Evolutionary conservation across 2,888 invertebrate genomes (phyloP).

Genomic region (Plebejus anna): DNA sequence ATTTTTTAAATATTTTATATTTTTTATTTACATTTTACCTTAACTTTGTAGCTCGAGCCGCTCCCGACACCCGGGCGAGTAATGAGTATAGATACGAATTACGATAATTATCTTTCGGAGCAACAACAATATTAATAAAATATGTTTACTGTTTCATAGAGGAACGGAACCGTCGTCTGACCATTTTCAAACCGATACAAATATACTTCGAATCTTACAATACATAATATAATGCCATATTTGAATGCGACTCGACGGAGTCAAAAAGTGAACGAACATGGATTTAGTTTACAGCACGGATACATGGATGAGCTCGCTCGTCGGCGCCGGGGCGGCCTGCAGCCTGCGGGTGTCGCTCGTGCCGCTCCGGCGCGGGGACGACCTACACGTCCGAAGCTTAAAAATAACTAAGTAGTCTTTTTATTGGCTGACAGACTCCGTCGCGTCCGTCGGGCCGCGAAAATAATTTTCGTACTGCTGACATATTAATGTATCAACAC

Average conservation of each 20-base stretch:
- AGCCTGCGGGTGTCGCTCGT: slow-evolving; percentile 43
- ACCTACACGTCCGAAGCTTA: slow-evolving; percentile 67
- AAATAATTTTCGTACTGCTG: slow-evolving; percentile 74
- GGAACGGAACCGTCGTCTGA: slow-evolving; percentile 46
- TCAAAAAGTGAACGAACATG: slow-evolving; percentile 9
- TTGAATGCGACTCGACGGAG: slow-evolving; percentile 26
- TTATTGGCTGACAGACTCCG: slow-evolving; percentile 66
- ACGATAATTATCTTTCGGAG: slow-evolving; percentile 48
- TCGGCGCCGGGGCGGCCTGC: slow-evolving; percentile 36
- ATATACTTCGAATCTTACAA: slow-evolving; percentile 6
- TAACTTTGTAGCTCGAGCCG: slow-evolving; percentile 73
- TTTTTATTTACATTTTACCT: slow-evolving; percentile 57
- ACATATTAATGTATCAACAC: slow-evolving; percentile 72
- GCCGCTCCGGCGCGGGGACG: slow-evolving; percentile 60
- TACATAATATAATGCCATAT: slow-evolving; percentile 27
- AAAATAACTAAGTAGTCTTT: slow-evolving; percentile 74
- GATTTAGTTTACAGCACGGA: slow-evolving; percentile 21
- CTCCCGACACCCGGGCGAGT: slow-evolving; percentile 73
- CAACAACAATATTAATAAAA: slow-evolving; percentile 69
- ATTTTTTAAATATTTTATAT: slow-evolving; percentile 50
- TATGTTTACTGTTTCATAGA: slow-evolving; percentile 51
- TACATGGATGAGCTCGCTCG: slow-evolving; percentile 2
- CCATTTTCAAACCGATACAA: slow-evolving; percentile 11
- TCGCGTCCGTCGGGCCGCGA: slow-evolving; percentile 53
- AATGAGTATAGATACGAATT: slow-evolving; percentile 52